phyloP scores from a whole-genome alignment of 2,888 invertebrate species.

The Arctia plantaginis region DNA sequence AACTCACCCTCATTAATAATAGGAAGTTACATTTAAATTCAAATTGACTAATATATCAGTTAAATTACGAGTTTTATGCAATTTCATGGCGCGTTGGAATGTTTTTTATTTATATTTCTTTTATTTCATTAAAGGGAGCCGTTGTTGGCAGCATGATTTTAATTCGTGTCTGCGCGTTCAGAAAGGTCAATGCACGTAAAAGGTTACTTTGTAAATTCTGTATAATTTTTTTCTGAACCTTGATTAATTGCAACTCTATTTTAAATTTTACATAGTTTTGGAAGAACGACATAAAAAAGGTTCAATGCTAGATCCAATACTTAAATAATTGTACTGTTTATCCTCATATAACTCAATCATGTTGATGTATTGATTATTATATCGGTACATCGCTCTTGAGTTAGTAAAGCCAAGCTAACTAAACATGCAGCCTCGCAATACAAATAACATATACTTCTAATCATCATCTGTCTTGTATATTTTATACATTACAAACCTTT shows the following conservation, averaged over 20 bases:
- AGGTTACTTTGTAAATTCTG: neutral
- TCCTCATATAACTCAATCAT: too few relatives aligned
- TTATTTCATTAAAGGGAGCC: neutral
- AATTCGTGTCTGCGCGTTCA: neutral
- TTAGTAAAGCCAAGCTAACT: too few relatives aligned
- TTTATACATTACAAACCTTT: too few relatives aligned
- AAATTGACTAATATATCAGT: conserved; percentile 62
- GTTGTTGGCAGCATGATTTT: neutral
- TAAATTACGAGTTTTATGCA: conserved; percentile 27
- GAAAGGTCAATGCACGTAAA: too few relatives aligned
- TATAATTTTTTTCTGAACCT: too few relatives aligned
- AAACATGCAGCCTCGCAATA: too few relatives aligned
- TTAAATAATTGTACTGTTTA: too few relatives aligned
- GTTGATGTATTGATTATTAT: too few relatives aligned
- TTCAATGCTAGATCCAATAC: too few relatives aligned
- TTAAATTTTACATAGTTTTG: neutral
- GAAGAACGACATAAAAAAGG: neutral
- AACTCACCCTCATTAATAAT: conserved; percentile 45
- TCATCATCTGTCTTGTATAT: too few relatives aligned
- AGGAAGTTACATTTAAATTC: conserved; percentile 60
- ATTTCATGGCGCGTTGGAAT: conserved; percentile 10
- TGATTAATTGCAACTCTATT: neutral
- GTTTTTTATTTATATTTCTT: conserved; percentile 6
- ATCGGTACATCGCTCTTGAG: too few relatives aligned
- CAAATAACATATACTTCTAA: too few relatives aligned